Evolutionary conservation across 2,888 invertebrate species (phyloP), one percentile per base, ranked within the genome.

Genomic region (Hydraecia micacea): DNA sequence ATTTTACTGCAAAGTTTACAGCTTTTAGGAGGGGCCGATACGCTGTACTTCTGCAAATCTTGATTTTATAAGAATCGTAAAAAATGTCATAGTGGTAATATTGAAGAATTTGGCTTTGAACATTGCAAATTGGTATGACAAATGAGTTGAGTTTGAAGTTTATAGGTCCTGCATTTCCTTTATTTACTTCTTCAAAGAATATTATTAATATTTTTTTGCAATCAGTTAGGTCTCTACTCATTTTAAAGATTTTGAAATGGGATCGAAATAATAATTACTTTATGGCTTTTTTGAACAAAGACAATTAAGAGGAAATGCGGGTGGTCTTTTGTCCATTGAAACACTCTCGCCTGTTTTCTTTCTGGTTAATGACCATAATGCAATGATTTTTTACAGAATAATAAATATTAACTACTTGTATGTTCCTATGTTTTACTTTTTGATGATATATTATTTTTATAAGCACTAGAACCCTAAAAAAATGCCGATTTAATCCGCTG

Each of bases 1-100:
- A 86, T 74, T 79, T 74, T 65, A 83, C 75, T 66, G 72, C 74
- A 49, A 67, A 85, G 49, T 85, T 85, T 86, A 86, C 74, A 85
- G 71, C 76, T 71, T 70, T 69, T 63, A 55, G 65, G 60, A 71
- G 66, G 55, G 73, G 32, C 62, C 18, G 60, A 79, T 55, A 71
- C 8, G 67, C 49, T 68, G 63, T 68, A 49, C 58, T 77, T 58
- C 58, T 32, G 63, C 68, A 73, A 74, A 85, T 73, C 71, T 85
- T 75, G 63, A 75, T 80, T 77, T 86, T 67, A 85, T 77, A 70
- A 66, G 63, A 63, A 62, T 36, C 42, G 65, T 83, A 77, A 85
- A 77, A 85, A 86, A 75, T 77, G 32, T 66, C 55, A 42, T 28
- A 76, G 49, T 62, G 42, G 42, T 55, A 36, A 70, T 73, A 77